phyloP scores from a whole-genome alignment of 2,797 vertebrate genomes.

The Cottoperca gobio region DNA sequence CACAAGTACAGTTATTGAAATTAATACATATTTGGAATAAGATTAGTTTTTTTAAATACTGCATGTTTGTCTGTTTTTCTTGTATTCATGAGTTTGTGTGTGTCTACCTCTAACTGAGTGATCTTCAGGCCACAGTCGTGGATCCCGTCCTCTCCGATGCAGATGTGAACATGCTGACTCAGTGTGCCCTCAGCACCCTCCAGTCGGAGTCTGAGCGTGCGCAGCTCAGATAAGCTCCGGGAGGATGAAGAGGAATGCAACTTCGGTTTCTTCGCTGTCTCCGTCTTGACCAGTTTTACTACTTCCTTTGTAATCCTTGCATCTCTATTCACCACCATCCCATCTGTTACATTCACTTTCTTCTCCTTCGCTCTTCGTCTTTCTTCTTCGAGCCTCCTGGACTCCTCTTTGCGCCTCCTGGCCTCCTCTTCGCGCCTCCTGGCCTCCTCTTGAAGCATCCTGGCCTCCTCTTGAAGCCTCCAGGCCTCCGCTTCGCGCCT shows the following conservation, averaged over 20 bases:
- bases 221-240: conserved; percentile 87
- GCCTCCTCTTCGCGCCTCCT: not conserved
- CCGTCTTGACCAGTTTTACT: conserved; percentile 73
- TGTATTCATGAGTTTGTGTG: not conserved
- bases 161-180: conserved; percentile 87
- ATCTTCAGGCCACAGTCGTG: conserved; percentile 89
- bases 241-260: conserved; percentile 23
- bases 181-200: conserved; percentile 87
- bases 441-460: not conserved
- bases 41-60: not conserved
- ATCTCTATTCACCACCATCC: conserved; percentile 34
- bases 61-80: not conserved
- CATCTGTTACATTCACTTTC: conserved; percentile 39
- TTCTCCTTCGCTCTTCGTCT: conserved; percentile 22
- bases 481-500: not conserved
- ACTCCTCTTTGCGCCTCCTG: conserved; percentile 22
- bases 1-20: not conserved
- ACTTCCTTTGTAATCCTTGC: conserved; percentile 39
- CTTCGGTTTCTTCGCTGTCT: conserved; percentile 66
- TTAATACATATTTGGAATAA: not conserved
- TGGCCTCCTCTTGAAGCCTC: not conserved
- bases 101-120: conserved; percentile 89
- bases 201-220: conserved; percentile 89
- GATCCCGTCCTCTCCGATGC: conserved; percentile 85
- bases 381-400: conserved; percentile 45